Percentiles rank a stretch among this genome's conserved stretches.
These are phyloP conservation scores for Callorhinus ursinus DNA, from an alignment of 2,113 vertebrate genomes.

Conservation along the genomic window DNA sequence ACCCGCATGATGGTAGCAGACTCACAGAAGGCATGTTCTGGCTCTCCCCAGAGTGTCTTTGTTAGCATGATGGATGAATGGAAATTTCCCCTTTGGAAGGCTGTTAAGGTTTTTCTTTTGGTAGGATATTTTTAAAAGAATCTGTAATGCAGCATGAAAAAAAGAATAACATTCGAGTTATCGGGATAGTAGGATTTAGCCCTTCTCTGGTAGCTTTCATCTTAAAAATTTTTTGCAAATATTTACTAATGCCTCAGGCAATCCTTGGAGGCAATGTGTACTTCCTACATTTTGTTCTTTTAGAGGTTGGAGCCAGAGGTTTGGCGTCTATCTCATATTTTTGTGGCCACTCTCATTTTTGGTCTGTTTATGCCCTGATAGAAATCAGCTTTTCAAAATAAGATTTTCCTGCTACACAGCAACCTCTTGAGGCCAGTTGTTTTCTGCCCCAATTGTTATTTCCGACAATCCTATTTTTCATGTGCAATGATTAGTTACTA, in stretches of 20 bases:
- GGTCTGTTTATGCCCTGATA: not conserved
- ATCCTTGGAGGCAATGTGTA: not conserved
- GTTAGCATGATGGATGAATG: not conserved
- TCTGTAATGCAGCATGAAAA: not conserved
- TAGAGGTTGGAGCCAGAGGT: not conserved
- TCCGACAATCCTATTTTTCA: slow-evolving; percentile 10
- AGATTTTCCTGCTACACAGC: not conserved
- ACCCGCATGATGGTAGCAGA: not conserved
- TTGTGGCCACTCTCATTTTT: not conserved
- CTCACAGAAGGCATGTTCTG: not conserved
- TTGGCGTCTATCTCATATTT: not conserved
- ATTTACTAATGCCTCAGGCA: not conserved
- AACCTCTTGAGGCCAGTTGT: not conserved
- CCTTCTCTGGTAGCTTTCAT: not conserved
- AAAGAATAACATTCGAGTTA: not conserved
- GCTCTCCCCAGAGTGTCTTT: not conserved
- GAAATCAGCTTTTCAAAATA: not conserved
- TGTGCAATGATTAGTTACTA: not conserved
- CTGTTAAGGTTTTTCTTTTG: slow-evolving; percentile 6
- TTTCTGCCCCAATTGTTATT: not conserved
- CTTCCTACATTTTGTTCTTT: not conserved
- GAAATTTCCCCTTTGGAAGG: not conserved
- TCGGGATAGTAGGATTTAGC: not conserved
- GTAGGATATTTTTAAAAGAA: not conserved
- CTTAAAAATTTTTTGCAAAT: not conserved